These are phyloP conservation scores for Lordiphosa clarofinis DNA, from an alignment of 1,140 invertebrate genomes.

Conservation along the genomic window DNA sequence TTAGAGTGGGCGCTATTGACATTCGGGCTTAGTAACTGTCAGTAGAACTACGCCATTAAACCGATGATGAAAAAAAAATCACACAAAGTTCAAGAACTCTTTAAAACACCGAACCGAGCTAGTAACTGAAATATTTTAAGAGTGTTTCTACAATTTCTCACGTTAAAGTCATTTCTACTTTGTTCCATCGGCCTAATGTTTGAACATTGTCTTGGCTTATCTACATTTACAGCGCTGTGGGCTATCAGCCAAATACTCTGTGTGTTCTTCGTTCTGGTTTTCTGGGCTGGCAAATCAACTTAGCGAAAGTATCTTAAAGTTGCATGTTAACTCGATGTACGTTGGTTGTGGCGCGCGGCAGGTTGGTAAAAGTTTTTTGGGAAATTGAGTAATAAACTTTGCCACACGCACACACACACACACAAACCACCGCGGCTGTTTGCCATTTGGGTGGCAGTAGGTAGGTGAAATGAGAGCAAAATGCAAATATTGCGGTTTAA, in stretches of 20 bases:
- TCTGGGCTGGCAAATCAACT: slow-evolving; percentile 47
- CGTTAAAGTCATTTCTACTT: background rate
- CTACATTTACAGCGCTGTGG: slow-evolving; percentile 41
- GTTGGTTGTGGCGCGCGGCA: slow-evolving; percentile 36
- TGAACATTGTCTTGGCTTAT: slow-evolving; percentile 67
- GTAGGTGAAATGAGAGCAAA: slow-evolving; percentile 48
- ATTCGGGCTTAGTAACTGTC: too few species aligned
- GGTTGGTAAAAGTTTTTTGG: slow-evolving; percentile 61
- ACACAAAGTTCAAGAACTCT: too few species aligned
- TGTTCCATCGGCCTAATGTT: slow-evolving; percentile 35
- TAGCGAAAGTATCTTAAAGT: slow-evolving; percentile 67
- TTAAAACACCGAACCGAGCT: too few species aligned
- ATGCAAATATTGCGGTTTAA: slow-evolving; percentile 76
- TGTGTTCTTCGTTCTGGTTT: background rate
- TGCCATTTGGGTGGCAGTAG: slow-evolving; percentile 18
- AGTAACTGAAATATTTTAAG: background rate
- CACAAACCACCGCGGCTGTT: slow-evolving; percentile 30
- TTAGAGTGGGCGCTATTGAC: too few species aligned
- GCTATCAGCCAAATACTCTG: slow-evolving; percentile 22
- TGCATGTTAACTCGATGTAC: slow-evolving; percentile 70
- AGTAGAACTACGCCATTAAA: too few species aligned
- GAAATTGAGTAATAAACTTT: slow-evolving; percentile 75
- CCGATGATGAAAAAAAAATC: too few species aligned
- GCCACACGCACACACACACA: slow-evolving; percentile 33
- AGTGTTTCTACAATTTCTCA: too few species aligned